Percentiles rank a stretch among this genome's conserved stretches.
Conservation (phyloP, 2,797 vertebrate species). For the Pseudopleuronectes americanus region DNA sequence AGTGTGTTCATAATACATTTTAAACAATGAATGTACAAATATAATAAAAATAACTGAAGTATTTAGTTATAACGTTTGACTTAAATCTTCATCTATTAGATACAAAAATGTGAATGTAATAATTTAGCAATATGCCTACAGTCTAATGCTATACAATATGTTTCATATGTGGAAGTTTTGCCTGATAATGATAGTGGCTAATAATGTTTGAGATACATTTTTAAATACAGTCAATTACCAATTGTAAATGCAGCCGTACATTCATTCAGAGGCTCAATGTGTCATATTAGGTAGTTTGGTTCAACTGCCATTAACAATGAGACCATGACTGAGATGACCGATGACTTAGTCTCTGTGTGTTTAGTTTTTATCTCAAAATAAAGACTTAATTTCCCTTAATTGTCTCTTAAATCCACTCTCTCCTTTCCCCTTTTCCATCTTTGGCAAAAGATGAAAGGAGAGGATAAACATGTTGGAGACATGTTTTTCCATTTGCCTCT, state of each 20-base stretch:
- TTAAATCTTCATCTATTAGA: conserved; percentile 68
- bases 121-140: conserved; percentile 73
- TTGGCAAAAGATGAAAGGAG: no score
- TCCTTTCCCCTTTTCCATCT: conserved; percentile 2
- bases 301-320: conserved; percentile 29
- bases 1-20: conserved; percentile 69
- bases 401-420: background rate
- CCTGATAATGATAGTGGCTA: conserved; percentile 52
- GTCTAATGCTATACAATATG: conserved; percentile 64
- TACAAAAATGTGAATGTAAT: conserved; percentile 73
- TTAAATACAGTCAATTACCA: conserved; percentile 45
- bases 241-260: conserved; percentile 49
- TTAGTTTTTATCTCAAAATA: conserved; percentile 33
- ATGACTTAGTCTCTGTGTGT: conserved; percentile 20
- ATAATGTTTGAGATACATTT: conserved; percentile 50
- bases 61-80: conserved; percentile 61
- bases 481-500: conserved; percentile 15
- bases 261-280: conserved; percentile 36
- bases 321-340: conserved; percentile 38
- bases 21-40: conserved; percentile 54
- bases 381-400: conserved; percentile 16
- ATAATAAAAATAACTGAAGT: conserved; percentile 43
- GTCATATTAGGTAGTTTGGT: conserved; percentile 29
- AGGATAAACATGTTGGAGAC: conserved; percentile 26
- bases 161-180: conserved; percentile 57